phyloP scores from a whole-genome alignment of 1,140 invertebrate genomes.

The Drosophila grimshawi region DNA sequence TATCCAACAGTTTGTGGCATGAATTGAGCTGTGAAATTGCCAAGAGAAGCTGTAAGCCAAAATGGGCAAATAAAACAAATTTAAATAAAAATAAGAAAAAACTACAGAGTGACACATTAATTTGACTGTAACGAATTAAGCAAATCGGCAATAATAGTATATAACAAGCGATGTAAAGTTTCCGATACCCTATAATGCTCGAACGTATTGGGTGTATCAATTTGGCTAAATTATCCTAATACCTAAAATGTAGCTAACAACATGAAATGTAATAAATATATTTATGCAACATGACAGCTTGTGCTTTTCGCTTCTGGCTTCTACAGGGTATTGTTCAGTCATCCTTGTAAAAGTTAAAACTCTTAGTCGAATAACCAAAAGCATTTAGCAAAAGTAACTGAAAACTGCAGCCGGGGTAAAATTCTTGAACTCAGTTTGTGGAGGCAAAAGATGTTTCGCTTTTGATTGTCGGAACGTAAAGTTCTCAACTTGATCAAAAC shows the following conservation, averaged over 20 bases:
- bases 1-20: conserved; percentile 54
- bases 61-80: conserved; percentile 26
- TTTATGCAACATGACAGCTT: too few species aligned
- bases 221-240: neutral
- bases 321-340: conserved; percentile 1
- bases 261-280: too few species aligned
- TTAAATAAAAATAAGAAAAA: conserved; percentile 38
- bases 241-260: too few species aligned
- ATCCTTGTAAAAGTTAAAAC: neutral
- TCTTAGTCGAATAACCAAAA: conserved; percentile 11
- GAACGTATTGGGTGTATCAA: neutral
- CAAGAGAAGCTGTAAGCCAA: conserved; percentile 10
- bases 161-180: neutral
- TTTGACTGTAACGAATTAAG: conserved; percentile 39
- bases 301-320: too few species aligned
- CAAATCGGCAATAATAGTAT: conserved; percentile 12
- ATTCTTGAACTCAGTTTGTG: conserved; percentile 22
- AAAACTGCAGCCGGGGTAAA: conserved; percentile 8
- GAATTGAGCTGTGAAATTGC: conserved; percentile 64
- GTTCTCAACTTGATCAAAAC: conserved; percentile 69
- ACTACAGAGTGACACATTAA: conserved; percentile 27
- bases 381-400: conserved; percentile 25
- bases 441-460: conserved; percentile 60
- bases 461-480: conserved; percentile 73
- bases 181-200: neutral